Conservation (phyloP, 1,140 invertebrate genomes). For the Pogonognathellus flavescens region DNA sequence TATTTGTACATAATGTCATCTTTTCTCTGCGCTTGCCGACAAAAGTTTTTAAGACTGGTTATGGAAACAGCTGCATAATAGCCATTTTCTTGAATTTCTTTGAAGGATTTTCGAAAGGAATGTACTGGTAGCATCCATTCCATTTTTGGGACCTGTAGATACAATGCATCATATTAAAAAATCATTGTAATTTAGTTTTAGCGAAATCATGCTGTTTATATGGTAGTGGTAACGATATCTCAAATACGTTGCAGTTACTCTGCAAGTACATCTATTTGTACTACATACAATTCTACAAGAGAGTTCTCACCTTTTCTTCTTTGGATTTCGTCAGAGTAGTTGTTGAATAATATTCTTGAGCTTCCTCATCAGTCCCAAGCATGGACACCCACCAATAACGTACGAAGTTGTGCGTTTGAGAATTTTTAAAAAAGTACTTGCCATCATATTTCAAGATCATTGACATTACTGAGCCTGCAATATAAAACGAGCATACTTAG, state of each 20-base stretch:
- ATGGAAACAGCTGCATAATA: slow-evolving; percentile 9
- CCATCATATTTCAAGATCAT: slow-evolving; percentile 59
- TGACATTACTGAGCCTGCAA: slow-evolving; percentile 54
- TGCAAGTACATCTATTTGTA: not conserved
- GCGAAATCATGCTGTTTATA: no score
- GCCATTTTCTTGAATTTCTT: not conserved
- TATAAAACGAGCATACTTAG: no score
- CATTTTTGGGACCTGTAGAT: slow-evolving; percentile 1
- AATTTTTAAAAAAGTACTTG: slow-evolving; percentile 56
- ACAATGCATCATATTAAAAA: no score
- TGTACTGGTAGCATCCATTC: slow-evolving; percentile 19
- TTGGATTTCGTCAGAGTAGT: not conserved
- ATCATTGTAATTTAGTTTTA: no score
- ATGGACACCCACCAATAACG: slow-evolving; percentile 61
- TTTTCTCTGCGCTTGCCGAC: slow-evolving; percentile 3
- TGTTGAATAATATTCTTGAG: not conserved
- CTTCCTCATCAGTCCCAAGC: slow-evolving; percentile 49
- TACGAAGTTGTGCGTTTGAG: slow-evolving; percentile 38
- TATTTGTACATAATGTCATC: not conserved
- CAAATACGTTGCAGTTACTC: no score
- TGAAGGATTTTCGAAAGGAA: slow-evolving; percentile 21
- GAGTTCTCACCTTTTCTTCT: not conserved
- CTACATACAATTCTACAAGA: not conserved
- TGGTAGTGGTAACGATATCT: no score
- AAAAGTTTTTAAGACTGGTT: not conserved